These are phyloP conservation scores for Crenuchus spilurus DNA, from an alignment of 2,797 vertebrate genomes.

Conservation along the genomic window DNA sequence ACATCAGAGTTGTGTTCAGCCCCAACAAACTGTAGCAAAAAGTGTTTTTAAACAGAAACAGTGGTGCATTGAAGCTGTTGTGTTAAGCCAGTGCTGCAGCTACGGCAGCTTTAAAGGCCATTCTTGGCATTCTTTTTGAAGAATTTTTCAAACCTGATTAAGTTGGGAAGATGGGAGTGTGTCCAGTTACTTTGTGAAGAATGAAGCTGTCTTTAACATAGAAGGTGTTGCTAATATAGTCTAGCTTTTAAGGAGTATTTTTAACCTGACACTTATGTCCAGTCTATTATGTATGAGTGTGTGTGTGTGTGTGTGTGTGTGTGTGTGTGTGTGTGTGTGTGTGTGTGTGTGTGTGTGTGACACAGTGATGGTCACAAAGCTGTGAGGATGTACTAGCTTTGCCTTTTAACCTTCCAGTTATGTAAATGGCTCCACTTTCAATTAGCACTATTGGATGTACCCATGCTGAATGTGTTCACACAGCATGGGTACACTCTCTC, in stretches of 20 bases:
- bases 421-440: slow-evolving; percentile 69
- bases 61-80: too few species aligned
- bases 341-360: slow-evolving; percentile 12
- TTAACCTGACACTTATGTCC: slow-evolving; percentile 9
- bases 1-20: too few species aligned
- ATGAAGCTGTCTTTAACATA: not conserved
- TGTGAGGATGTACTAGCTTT: slow-evolving; percentile 15
- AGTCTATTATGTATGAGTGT: not conserved
- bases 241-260: not conserved
- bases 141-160: too few species aligned
- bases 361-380: not conserved
- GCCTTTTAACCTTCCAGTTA: slow-evolving; percentile 58
- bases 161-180: too few species aligned
- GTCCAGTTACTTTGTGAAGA: not conserved
- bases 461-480: slow-evolving; percentile 46
- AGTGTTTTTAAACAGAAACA: too few species aligned
- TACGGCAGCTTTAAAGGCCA: too few species aligned
- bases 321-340: slow-evolving; percentile 23
- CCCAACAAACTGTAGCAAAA: too few species aligned
- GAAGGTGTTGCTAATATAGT: not conserved
- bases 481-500: slow-evolving; percentile 44
- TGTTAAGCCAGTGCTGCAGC: too few species aligned
- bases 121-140: too few species aligned
- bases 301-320: slow-evolving; percentile 32
- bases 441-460: slow-evolving; percentile 68